Base-by-base conservation (phyloP, 2,113 vertebrate genomes). In the Grammomys dolichurus region DNA sequence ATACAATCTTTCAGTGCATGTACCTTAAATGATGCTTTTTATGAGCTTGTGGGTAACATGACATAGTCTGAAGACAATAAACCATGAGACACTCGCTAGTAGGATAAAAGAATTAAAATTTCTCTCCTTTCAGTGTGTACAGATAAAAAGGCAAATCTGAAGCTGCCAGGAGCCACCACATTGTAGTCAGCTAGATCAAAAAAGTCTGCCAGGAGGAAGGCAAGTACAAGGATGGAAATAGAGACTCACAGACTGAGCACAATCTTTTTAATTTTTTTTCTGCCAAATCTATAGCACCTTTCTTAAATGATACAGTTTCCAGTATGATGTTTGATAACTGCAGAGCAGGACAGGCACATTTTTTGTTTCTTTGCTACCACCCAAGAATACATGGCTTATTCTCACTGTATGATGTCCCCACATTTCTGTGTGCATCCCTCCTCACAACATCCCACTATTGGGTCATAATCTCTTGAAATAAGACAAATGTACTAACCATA, bases 321-420 rank as follows among this genome's bases (percentile, higher is more conserved):
- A 51, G 48, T 24, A 1, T 51, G 10, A 33, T 51, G 26, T 43
- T 82, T 86, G 12, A n/a, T 67, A 17, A 17, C 0, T 7, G 11
- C 63, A 58, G 5, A 3, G 1, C 7, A 46, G 0, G 4, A 3
- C 3, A 28, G 12, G 2, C 5, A 24, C 10, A 75, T 24, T 69
- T 67, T 36, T 69, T 12, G 7, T 26, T 56, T 48, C 11, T 4
- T 24, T 48, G 67, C 54, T 14, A 3, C 5, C 24, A 36, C 9
- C 14, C 7, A 8, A 12, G 26, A 63, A 65, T 54, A 1, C 9
- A 7, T 14, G 46, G 46, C 8, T 43, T 36, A 22, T 24, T 4
- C 2, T 78, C 28, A 40, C 7, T 76, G 12, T 10, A 5, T 0
- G 2, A 16, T 69, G 5, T 11, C 28, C 12, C 11, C 19, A 31